Conservation (phyloP, 2,797 vertebrate species). For the Onychomys arenicola region DNA sequence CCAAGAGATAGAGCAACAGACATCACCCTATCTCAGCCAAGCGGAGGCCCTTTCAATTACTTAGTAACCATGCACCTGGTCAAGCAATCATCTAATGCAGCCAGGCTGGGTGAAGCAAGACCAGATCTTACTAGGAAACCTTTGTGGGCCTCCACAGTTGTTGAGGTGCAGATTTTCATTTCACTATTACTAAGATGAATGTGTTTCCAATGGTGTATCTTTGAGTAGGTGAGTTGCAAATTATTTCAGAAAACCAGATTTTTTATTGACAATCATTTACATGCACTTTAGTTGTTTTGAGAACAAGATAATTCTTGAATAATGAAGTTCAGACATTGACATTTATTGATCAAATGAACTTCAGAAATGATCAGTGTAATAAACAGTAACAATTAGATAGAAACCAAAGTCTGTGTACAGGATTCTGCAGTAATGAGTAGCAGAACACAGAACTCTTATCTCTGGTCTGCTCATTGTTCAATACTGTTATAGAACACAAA, state of each 20-base stretch:
- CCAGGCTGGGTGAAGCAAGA: too few species aligned
- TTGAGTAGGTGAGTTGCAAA: background rate
- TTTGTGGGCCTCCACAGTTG: too few species aligned
- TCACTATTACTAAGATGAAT: background rate
- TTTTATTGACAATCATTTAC: background rate
- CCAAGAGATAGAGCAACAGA: too few species aligned
- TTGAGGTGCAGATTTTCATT: background rate
- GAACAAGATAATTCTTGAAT: background rate
- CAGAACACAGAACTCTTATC: fast-evolving
- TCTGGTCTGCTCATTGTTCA: background rate
- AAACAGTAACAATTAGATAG: background rate
- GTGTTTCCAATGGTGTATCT: background rate
- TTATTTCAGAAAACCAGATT: background rate
- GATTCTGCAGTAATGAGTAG: background rate
- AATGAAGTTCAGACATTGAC: background rate
- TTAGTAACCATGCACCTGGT: too few species aligned
- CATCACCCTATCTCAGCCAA: too few species aligned
- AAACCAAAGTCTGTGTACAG: background rate
- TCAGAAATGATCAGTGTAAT: background rate
- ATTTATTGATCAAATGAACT: background rate
- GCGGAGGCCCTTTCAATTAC: too few species aligned
- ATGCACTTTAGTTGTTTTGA: background rate
- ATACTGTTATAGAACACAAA: background rate
- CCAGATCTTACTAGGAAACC: too few species aligned
- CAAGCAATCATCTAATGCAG: too few species aligned